Percentiles rank a stretch among this genome's conserved stretches.
Conservation (phyloP, 2,888 invertebrate species). For the Tipula helvola region DNA sequence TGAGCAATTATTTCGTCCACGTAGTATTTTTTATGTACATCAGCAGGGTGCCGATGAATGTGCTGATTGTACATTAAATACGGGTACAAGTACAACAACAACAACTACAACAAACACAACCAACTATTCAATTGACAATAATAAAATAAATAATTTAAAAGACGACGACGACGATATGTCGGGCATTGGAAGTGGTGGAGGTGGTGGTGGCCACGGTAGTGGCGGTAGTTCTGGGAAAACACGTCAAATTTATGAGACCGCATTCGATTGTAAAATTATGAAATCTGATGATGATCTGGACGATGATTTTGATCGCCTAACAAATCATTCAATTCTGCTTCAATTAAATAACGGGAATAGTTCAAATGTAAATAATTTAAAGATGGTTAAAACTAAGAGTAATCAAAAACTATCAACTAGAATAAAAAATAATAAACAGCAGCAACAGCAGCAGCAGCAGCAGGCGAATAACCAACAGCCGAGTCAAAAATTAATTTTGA, state of each 20-base stretch:
- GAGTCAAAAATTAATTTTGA: slow-evolving; percentile 14
- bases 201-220: background rate
- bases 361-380: slow-evolving; percentile 7
- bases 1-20: slow-evolving; percentile 44
- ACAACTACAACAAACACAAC: background rate
- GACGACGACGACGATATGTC: slow-evolving; percentile 14
- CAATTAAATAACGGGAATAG: slow-evolving; percentile 38
- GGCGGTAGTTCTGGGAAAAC: slow-evolving; percentile 39
- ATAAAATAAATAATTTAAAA: slow-evolving; percentile 10
- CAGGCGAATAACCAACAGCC: slow-evolving; percentile 32
- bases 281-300: slow-evolving; percentile 68
- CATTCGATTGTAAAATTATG: slow-evolving; percentile 77
- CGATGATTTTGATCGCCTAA: slow-evolving; percentile 67
- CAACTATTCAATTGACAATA: background rate
- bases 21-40: slow-evolving; percentile 57
- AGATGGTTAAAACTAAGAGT: slow-evolving; percentile 13
- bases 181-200: background rate
- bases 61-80: slow-evolving; percentile 31
- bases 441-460: slow-evolving; percentile 31
- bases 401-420: slow-evolving; percentile 29
- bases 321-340: slow-evolving; percentile 63
- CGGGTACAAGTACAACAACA: slow-evolving; percentile 11
- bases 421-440: slow-evolving; percentile 39
- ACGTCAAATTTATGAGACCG: slow-evolving; percentile 77
- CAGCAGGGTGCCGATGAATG: slow-evolving; percentile 48